These are phyloP conservation scores for Epirrhoe tristata DNA, from an alignment of 2,888 invertebrate species.

Conservation along the genomic window DNA sequence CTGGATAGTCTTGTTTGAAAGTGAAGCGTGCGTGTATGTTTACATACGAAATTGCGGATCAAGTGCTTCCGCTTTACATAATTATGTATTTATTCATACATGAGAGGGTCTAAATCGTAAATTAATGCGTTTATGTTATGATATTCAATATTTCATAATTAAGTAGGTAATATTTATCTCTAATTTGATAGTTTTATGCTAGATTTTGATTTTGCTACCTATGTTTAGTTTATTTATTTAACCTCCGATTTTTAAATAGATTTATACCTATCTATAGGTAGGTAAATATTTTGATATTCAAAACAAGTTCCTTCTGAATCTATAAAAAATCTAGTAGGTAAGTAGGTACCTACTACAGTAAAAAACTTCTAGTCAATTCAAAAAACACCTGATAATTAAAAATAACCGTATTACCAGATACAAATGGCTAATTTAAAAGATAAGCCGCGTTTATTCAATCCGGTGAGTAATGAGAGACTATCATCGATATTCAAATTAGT, in stretches of 20 bases:
- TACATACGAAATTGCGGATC: slow-evolving; percentile 22
- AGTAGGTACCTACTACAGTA: not conserved
- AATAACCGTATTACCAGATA: slow-evolving; percentile 17
- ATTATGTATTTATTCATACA: slow-evolving; percentile 32
- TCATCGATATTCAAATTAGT: slow-evolving; percentile 43
- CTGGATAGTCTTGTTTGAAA: slow-evolving; percentile 49
- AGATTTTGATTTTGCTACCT: too few species aligned
- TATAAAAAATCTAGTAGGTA: too few species aligned
- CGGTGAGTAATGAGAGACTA: slow-evolving; percentile 30
- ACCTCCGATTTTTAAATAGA: too few species aligned
- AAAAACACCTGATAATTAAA: slow-evolving; percentile 40
- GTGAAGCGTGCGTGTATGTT: slow-evolving; percentile 33
- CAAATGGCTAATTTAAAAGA: slow-evolving; percentile 38
- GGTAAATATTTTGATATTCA: too few species aligned
- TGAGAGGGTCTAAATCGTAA: slow-evolving; percentile 16
- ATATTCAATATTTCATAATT: slow-evolving; percentile 4
- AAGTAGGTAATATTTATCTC: too few species aligned
- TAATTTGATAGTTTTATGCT: too few species aligned
- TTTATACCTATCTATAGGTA: too few species aligned
- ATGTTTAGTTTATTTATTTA: too few species aligned
- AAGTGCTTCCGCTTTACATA: slow-evolving; percentile 35
- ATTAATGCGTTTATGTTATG: slow-evolving; percentile 29
- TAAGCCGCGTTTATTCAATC: slow-evolving; percentile 37
- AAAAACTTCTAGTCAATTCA: slow-evolving; percentile 20
- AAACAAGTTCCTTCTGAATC: too few species aligned